Base-by-base conservation (phyloP, 1,140 invertebrate species). In the Drosophila asahinai region DNA sequence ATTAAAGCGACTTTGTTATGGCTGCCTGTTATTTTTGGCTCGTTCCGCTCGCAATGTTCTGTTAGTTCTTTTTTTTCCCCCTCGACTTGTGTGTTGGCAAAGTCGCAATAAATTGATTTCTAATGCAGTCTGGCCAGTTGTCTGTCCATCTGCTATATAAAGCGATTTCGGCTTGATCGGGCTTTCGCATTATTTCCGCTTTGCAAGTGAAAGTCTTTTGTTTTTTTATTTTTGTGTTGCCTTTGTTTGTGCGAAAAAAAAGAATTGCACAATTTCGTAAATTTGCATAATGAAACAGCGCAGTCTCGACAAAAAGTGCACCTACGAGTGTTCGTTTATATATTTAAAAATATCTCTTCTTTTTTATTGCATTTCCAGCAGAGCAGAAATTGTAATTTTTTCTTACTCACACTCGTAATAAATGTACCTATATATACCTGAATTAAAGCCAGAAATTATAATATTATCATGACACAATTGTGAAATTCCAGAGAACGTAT, bases 61-160 rank as follows among this genome's bases (percentile, higher is more conserved):
- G 22, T 60, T 17, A 5, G 25, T 36, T 48, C 60, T 66, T 71
- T 49, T 49, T 74, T 65, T 58, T 19, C 52, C 66, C 36, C 27
- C 51, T 8, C 51, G 30, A 54, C 30, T 55, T 38, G 14, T 67
- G 57, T 82, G 68, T 81, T 87, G 83, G 81, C 84, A 83, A 77
- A 83, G 36, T 71, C 77, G 80, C 84, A 87, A 89, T 83, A 80
- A 89, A 89, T 87, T 89, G 80, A 87, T 89, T 87, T 89, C 84
- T 81, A 78, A 87, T 89, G 72, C 80, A 83, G 72, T 65, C 64
- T 79, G 75, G 42, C 74, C 78, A 71, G 74, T 70, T 54, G 59
- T 64, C 80, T 67, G 54, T 68, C 72, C 66, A 51, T 80, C 68
- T 61, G 40, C 57, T 25, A 61, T 68, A 62, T 48, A 48, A 49